Evolutionary conservation across 2,888 invertebrate species (phyloP).

Genomic region (Hybos culiciformis): DNA sequence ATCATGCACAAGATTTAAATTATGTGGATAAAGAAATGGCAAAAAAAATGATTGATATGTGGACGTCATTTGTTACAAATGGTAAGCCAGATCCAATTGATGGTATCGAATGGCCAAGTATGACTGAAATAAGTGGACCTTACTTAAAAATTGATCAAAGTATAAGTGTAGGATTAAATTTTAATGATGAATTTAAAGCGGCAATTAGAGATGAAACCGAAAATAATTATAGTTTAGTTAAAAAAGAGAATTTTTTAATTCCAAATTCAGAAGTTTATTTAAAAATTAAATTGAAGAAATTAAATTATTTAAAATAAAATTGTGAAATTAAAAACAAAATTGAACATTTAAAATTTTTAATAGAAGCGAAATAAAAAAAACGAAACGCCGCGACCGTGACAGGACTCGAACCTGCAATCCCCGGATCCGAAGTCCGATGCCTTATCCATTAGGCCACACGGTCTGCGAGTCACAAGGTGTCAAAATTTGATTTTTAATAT

Average conservation of each 20-base stretch:
- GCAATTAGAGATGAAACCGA: conserved; percentile 25
- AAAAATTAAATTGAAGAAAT: no score
- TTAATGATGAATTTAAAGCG: conserved; percentile 28
- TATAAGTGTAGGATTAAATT: conserved; percentile 27
- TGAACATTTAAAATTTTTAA: background rate
- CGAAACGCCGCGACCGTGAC: conserved; percentile 15
- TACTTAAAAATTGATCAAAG: conserved; percentile 32
- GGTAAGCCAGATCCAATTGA: conserved; percentile 25
- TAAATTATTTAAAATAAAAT: background rate
- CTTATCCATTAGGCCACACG: conserved; percentile 18
- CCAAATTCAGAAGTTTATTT: no score
- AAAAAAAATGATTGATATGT: conserved; percentile 35
- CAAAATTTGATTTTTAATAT: no score
- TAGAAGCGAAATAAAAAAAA: background rate
- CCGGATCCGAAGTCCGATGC: conserved; percentile 18
- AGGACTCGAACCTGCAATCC: conserved; percentile 18
- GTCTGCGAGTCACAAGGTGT: conserved; percentile 1
- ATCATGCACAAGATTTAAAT: conserved; percentile 28
- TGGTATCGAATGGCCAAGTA: conserved; percentile 29
- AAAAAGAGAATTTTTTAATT: no score
- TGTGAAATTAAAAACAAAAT: background rate
- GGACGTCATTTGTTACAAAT: conserved; percentile 32
- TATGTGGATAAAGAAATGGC: conserved; percentile 33
- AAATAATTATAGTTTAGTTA: conserved; percentile 8
- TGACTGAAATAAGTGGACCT: conserved; percentile 32